phyloP scores from a whole-genome alignment of 1,140 invertebrate species.

The Holcopasites calliopsidis region DNA sequence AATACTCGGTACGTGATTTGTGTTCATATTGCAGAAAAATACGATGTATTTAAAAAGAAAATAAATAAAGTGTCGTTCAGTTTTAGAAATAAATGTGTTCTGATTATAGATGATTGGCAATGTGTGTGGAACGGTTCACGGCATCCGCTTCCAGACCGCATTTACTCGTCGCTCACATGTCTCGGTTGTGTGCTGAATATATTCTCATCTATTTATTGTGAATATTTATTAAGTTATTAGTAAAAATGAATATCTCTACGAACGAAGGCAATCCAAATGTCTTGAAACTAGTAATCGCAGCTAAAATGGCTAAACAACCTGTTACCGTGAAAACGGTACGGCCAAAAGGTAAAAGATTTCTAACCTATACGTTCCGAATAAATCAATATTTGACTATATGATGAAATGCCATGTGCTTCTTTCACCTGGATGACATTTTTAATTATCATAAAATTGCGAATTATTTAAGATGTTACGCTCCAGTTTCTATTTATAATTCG shows the following conservation, averaged over 20 bases:
- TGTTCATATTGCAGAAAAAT: neutral
- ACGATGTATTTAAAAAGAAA: neutral
- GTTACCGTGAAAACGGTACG: conserved; percentile 80
- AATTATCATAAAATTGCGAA: neutral
- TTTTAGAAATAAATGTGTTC: neutral
- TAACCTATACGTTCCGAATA: conserved; percentile 47
- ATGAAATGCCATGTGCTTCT: conserved; percentile 5
- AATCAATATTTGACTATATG: neutral
- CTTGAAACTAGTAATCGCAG: conserved; percentile 85
- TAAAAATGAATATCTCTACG: conserved; percentile 84
- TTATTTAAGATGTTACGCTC: conserved; percentile 5
- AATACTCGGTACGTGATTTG: neutral
- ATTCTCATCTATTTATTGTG: conserved; percentile 72
- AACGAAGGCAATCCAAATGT: conserved; percentile 87
- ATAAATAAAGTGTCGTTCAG: neutral
- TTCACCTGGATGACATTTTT: conserved; percentile 19
- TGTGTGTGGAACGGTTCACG: neutral
- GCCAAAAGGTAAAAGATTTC: conserved; percentile 80
- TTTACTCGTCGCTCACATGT: conserved; percentile 66
- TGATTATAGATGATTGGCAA: conserved; percentile 10
- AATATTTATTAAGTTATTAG: conserved; percentile 73
- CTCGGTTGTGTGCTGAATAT: conserved; percentile 67
- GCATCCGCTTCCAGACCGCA: conserved; percentile 17
- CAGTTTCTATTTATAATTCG: conserved; percentile 19
- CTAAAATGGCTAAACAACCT: conserved; percentile 82